Base-by-base conservation (phyloP, 2,797 vertebrate species). In the Schizopygopsis malacanthus region DNA sequence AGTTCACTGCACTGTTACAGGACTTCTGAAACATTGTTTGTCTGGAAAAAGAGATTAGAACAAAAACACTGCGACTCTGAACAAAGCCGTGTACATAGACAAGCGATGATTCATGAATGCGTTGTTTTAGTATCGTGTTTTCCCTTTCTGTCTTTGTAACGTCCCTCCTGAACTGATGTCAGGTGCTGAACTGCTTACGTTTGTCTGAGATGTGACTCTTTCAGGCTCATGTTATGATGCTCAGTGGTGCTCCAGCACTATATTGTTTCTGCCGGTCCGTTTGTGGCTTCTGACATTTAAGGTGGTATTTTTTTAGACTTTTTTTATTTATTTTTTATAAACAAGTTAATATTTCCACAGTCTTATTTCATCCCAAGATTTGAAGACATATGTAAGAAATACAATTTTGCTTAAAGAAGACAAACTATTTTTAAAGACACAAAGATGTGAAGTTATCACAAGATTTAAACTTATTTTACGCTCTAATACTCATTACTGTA, bases 1-100 rank as follows among this genome's bases (percentile, higher is more conserved):
- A 87, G 89, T 86, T 89, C 85, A 88, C 81, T 86, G 81, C 91
- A 87, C 79, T 81, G 85, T 87, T 89, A 80, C 85, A 77, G 79
- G 25, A 86, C 79, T 65, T 85, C 20, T 71, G n/a, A 82, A 80
- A 3, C 45, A 22, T 78, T 72, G 50, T 33, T 69, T 43, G 6
- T 69, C 37, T 41, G 25, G 72, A 45, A 59, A 54, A 47, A 28
- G 63, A 79, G 61, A 69, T 79, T 45, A 6, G 76, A 79, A 37
- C 16, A 69, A 13, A 70, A 70, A 61, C 39, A 78, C 83, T 77
- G 63, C 13, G 4, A 39, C 59, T 77, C 10, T 15, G 13, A 73
- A 59, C 47, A 15, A 84, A 59, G 37, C n/a, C 37, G 78, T 70
- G 72, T 81, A 85, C 67, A 81, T 81, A 87, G 56, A 82, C 37